Evolutionary conservation across 2,113 vertebrate genomes (phyloP), one percentile per base, ranked within the genome.

Genomic region (Dolichallabes microphthalmus): DNA sequence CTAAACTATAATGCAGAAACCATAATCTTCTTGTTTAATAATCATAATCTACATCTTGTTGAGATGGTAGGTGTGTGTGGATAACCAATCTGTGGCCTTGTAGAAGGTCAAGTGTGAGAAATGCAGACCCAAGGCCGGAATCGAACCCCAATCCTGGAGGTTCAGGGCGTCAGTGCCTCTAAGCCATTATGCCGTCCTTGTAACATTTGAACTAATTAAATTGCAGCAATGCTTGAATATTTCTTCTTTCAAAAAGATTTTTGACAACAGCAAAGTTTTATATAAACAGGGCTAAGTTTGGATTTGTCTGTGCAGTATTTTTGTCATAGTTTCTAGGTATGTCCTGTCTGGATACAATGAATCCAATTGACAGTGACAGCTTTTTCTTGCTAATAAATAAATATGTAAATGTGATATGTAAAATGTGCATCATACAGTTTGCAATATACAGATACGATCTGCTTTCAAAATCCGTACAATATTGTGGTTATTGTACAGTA

Each of bases 401-500:
- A 85, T 76, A 85, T 25, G 39, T 1, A 7, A 73, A 85, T 82
- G 64, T 20, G 5, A 25, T 79, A 68, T 64, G 80, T 66, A 45
- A n/a, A 69, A 86, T 25, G 75, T 66, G 53, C 53, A 60, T 63
- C 22, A 53, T 82, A 27, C 83, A 64, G 20, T 35, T n/a, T 32
- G 22, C 35, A 30, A 60, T 30, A 17, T 11, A 17, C 75, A 30
- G 19, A 55, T 22, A 78, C 4, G 53, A 19, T 30, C 58, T 53
- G 22, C 69, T 79, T 82, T 77, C n/a, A 60, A 45, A 53, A 12
- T 55, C 20, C 39, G 52, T 78, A 52, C 19, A 53, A 30, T 85
- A 32, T 69, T 15, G 10, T 45, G 22, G 32, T 80, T 71, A 73
- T 86, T n/a, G 69, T 83, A 55, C 32, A 88, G 77, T 61, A 80